phyloP scores from a whole-genome alignment of 2,113 vertebrate species.

The Calypte anna region DNA sequence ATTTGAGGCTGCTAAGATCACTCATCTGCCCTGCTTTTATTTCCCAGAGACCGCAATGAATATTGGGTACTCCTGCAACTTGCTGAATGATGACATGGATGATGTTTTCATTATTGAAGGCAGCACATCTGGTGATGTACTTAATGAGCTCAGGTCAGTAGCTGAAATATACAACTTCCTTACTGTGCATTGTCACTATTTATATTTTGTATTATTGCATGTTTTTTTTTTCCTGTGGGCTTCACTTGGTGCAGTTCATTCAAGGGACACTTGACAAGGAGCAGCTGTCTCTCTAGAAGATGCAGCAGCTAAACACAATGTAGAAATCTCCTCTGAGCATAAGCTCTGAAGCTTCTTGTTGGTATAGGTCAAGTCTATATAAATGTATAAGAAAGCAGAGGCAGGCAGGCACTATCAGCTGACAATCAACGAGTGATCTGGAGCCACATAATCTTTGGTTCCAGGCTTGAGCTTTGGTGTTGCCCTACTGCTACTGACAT shows the following conservation, averaged over 20 bases:
- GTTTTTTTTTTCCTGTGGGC: background rate
- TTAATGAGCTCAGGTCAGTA: conserved; percentile 84
- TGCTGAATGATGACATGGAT: conserved; percentile 90
- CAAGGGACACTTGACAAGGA: background rate
- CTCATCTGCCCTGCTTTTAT: background rate
- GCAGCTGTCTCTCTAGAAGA: background rate
- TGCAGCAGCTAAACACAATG: background rate
- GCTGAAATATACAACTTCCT: background rate
- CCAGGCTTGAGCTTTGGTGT: background rate
- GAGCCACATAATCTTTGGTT: background rate
- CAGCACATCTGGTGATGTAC: conserved; percentile 76
- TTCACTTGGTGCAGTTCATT: background rate
- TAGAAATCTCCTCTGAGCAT: background rate
- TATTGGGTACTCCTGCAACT: conserved; percentile 91
- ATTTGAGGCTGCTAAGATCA: background rate
- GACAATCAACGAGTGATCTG: background rate
- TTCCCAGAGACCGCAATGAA: conserved; percentile 92
- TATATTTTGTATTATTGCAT: background rate
- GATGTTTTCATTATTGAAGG: conserved; percentile 84
- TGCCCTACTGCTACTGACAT: background rate
- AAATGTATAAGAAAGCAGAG: background rate
- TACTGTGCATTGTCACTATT: background rate
- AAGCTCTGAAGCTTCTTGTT: background rate
- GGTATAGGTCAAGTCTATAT: background rate
- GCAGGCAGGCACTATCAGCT: background rate